Conservation (phyloP, 1,140 invertebrate species). For the Portunus trituberculatus region DNA sequence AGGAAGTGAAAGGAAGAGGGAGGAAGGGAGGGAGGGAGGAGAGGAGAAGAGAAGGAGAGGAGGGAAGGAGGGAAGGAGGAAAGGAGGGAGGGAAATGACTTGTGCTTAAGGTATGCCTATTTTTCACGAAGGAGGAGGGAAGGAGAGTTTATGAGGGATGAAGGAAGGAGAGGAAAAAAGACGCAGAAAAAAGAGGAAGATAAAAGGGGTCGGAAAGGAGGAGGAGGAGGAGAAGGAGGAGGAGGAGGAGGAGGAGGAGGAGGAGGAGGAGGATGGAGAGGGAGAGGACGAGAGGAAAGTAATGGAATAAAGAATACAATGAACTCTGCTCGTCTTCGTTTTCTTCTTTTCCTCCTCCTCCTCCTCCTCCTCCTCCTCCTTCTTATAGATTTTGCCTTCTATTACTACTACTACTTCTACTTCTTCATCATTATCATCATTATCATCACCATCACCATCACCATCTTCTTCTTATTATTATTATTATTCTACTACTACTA, state of each 20-base stretch:
- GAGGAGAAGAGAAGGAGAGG: background rate
- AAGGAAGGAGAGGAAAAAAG: background rate
- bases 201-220: background rate
- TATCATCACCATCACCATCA: too few relatives aligned
- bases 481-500: background rate
- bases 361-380: conserved; percentile 1
- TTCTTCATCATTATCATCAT: too few relatives aligned
- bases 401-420: too few relatives aligned
- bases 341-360: background rate
- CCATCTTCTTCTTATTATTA: too few relatives aligned
- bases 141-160: background rate
- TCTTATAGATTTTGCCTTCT: too few relatives aligned
- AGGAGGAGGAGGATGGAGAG: background rate
- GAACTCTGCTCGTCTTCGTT: background rate
- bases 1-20: background rate
- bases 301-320: conserved; percentile 28
- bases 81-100: background rate
- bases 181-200: background rate
- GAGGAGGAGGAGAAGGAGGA: background rate
- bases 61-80: background rate
- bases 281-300: background rate
- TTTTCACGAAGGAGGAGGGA: background rate
- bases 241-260: background rate
- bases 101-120: background rate
- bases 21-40: background rate